A percentile compares a stretch with the other conserved stretches of the same genome.
Conservation (phyloP, 2,113 vertebrate species). For the Cheilinus undulatus region DNA sequence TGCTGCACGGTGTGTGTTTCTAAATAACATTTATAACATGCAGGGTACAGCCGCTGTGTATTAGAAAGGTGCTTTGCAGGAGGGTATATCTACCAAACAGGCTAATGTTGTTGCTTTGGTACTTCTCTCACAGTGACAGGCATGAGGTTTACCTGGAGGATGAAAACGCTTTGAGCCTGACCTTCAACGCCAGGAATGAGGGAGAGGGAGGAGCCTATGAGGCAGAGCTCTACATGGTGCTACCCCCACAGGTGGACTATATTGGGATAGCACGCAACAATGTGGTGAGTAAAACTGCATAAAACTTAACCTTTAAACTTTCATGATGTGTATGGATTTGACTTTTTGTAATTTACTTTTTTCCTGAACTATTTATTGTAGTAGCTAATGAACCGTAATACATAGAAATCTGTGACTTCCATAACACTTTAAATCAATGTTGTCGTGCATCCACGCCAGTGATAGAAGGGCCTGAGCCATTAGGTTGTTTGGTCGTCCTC, state of each 20-base stretch:
- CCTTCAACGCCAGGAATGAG: conserved; percentile 86
- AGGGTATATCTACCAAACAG: not conserved
- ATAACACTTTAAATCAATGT: too few relatives aligned
- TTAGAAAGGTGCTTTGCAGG: too few relatives aligned
- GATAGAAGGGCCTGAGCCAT: too few relatives aligned
- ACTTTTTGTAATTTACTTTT: not conserved
- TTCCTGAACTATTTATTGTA: not conserved
- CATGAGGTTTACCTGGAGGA: conserved; percentile 84
- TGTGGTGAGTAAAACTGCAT: conserved; percentile 72
- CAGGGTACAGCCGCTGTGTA: too few relatives aligned
- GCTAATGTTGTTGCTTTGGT: not conserved
- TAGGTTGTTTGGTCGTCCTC: too few relatives aligned
- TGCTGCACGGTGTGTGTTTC: too few relatives aligned
- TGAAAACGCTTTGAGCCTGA: conserved; percentile 85
- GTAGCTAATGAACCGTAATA: too few relatives aligned
- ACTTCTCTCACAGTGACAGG: conserved; percentile 78
- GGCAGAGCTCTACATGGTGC: conserved; percentile 85
- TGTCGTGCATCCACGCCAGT: too few relatives aligned
- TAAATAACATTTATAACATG: too few relatives aligned
- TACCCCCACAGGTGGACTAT: conserved; percentile 87
- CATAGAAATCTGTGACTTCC: too few relatives aligned
- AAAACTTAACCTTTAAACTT: not conserved
- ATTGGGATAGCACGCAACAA: conserved; percentile 86
- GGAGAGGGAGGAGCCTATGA: conserved; percentile 91
- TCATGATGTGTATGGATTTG: not conserved